Evolutionary conservation across 64 coral and sea anemone genomes (phyloP).

Genomic region (Stylophora pistillata): DNA sequence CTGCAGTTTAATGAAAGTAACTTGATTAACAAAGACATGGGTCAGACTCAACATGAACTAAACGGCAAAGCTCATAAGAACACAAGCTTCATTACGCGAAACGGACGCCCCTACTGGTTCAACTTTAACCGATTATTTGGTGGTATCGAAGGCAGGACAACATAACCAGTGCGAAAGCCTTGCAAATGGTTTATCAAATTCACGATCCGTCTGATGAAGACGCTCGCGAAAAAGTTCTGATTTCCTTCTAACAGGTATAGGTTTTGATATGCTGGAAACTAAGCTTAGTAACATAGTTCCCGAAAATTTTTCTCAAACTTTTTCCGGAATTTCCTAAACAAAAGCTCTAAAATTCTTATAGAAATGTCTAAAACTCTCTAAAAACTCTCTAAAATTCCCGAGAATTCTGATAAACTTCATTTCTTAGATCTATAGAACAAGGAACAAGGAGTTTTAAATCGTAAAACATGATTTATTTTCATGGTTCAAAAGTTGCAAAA

Average conservation of each 20-base stretch:
- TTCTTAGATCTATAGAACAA: constrained; percentile 10
- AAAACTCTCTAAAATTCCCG: not conserved
- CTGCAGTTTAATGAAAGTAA: constrained; percentile 56
- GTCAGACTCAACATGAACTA: constrained; percentile 14
- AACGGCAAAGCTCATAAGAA: constrained; percentile 6
- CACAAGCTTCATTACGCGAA: constrained; percentile 31
- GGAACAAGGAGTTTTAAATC: not conserved
- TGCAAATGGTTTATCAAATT: constrained; percentile 66
- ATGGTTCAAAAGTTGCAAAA: constrained; percentile 11
- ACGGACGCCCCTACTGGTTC: constrained; percentile 44
- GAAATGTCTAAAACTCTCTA: constrained; percentile 16
- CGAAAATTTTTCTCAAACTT: not conserved
- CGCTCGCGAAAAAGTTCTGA: constrained; percentile 1
- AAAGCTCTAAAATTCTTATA: constrained; percentile 13
- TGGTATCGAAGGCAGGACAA: not conserved
- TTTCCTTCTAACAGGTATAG: no score
- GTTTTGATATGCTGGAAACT: no score
- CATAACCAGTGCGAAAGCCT: constrained; percentile 31
- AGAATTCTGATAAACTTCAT: constrained; percentile 6
- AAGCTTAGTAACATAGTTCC: not conserved
- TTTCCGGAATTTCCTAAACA: not conserved
- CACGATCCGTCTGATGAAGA: not conserved
- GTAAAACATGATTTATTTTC: not conserved
- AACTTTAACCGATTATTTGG: constrained; percentile 76
- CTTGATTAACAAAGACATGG: constrained; percentile 10